These are phyloP conservation scores for Eulemur rubriventer DNA, from an alignment of 2,797 vertebrate species.

Conservation along the genomic window DNA sequence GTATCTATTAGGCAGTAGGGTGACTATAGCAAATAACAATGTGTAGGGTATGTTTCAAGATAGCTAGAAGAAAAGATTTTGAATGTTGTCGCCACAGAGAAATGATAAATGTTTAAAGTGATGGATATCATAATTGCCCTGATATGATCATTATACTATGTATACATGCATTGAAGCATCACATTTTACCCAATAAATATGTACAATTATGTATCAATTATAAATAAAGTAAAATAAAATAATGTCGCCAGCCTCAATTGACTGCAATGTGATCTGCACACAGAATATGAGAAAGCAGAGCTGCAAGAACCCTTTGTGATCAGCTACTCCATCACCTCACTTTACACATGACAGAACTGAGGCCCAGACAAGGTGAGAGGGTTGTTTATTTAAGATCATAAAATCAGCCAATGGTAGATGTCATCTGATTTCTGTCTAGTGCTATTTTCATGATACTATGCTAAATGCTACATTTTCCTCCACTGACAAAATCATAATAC, in stretches of 20 bases:
- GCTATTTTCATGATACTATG: neutral
- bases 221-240: neutral
- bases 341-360: slow-evolving; percentile 4
- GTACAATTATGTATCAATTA: neutral
- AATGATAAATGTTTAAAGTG: neutral
- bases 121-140: neutral
- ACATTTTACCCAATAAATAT: neutral
- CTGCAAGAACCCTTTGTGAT: neutral
- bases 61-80: neutral
- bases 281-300: slow-evolving; percentile 18
- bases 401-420: neutral
- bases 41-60: neutral
- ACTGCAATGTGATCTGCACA: neutral
- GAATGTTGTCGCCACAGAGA: neutral
- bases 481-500: neutral
- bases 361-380: neutral
- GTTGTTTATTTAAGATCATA: neutral
- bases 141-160: neutral
- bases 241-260: neutral
- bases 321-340: neutral
- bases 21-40: neutral
- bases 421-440: neutral
- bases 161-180: neutral
- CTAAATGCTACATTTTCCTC: neutral
- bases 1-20: neutral